Percentiles rank a stretch among this genome's conserved stretches.
phyloP scores from a whole-genome alignment of 2,797 vertebrate genomes.

The Tauraco hartlaubi region DNA sequence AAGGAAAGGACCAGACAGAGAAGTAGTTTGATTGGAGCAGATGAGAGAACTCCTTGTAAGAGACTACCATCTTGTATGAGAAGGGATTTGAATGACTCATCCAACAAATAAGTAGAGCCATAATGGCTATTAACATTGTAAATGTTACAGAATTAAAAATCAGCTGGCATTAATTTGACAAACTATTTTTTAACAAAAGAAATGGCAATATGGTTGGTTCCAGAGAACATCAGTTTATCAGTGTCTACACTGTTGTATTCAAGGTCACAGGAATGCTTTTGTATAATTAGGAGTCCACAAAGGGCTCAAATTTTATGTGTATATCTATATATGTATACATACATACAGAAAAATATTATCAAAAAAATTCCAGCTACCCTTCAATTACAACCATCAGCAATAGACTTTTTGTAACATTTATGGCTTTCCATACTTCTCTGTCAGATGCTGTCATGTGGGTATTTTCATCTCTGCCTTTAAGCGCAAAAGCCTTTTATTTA shows the following conservation, averaged over 20 bases:
- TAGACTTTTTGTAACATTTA: not conserved
- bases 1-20: not conserved
- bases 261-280: not conserved
- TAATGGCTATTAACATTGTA: not conserved
- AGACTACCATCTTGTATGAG: not conserved
- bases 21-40: not conserved
- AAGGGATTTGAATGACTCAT: not conserved
- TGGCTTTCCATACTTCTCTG: not conserved
- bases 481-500: not conserved
- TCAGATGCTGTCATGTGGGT: not conserved
- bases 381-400: not conserved
- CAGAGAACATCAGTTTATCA: not conserved
- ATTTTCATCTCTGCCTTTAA: conserved; percentile 16
- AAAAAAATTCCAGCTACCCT: not conserved
- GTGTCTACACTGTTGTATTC: not conserved
- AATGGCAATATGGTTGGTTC: not conserved
- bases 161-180: not conserved
- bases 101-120: not conserved
- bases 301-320: not conserved
- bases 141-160: not conserved
- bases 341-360: not conserved
- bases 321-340: not conserved
- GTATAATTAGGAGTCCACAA: not conserved
- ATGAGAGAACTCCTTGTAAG: not conserved
- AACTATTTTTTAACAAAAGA: not conserved